Conservation (phyloP, 2,797 vertebrate genomes). For the Melanotaenia parkinsoni region DNA sequence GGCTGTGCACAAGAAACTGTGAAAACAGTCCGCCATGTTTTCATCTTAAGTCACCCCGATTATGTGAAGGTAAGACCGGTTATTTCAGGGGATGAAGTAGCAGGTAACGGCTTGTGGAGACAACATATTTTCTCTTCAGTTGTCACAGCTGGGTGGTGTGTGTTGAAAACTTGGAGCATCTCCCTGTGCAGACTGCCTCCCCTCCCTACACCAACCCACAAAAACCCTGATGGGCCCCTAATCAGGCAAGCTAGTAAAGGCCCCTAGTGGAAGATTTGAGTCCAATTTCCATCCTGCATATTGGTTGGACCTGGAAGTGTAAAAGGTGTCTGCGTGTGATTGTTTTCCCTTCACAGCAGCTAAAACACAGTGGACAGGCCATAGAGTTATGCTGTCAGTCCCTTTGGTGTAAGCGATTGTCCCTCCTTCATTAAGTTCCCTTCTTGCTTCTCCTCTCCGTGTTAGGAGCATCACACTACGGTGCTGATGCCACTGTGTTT, state of each 20-base stretch:
- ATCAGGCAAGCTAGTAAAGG: slow-evolving; percentile 71
- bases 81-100: slow-evolving; percentile 47
- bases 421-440: slow-evolving; percentile 55
- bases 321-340: slow-evolving; percentile 66
- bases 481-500: slow-evolving; percentile 99
- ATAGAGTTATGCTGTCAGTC: slow-evolving; percentile 78
- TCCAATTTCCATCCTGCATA: slow-evolving; percentile 77
- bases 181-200: slow-evolving; percentile 54
- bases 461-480: slow-evolving; percentile 86
- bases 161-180: slow-evolving; percentile 59
- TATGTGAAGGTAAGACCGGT: slow-evolving; percentile 59
- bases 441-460: slow-evolving; percentile 22
- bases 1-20: slow-evolving; percentile 51
- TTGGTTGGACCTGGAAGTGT: slow-evolving; percentile 70
- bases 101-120: slow-evolving; percentile 43
- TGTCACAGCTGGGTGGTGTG: slow-evolving; percentile 29
- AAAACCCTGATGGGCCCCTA: slow-evolving; percentile 53
- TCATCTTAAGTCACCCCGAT: slow-evolving; percentile 50
- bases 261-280: slow-evolving; percentile 78
- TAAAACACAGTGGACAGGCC: slow-evolving; percentile 83
- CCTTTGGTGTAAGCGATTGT: slow-evolving; percentile 80
- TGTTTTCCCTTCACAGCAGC: slow-evolving; percentile 73
- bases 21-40: slow-evolving; percentile 61
- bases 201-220: slow-evolving; percentile 5
- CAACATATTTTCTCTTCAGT: slow-evolving; percentile 37